phyloP scores from a whole-genome alignment of 2,113 vertebrate genomes.

The Mixornis gularis region DNA sequence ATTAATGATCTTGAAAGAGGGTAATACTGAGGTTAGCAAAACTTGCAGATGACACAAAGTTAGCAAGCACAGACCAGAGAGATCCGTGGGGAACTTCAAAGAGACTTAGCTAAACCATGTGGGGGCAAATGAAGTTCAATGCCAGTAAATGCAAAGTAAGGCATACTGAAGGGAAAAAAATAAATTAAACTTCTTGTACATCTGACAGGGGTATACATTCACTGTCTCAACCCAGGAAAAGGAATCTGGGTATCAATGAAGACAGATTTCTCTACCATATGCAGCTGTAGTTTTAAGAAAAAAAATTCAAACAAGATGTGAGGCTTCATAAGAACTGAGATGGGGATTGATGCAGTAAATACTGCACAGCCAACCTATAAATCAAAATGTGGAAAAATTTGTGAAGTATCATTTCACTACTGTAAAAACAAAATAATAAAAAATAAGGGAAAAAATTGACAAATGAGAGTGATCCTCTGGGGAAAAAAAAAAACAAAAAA shows the following conservation, averaged over 20 bases:
- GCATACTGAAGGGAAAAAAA: conserved; percentile 18
- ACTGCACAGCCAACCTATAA: neutral
- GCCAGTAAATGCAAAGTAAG: conserved; percentile 54
- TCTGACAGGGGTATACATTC: conserved; percentile 29
- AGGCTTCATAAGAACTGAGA: neutral
- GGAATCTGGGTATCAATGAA: conserved; percentile 34
- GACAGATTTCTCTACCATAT: conserved; percentile 42
- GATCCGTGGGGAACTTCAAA: conserved; percentile 38
- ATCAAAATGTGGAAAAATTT: neutral
- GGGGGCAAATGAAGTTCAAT: conserved; percentile 55
- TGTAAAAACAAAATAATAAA: neutral
- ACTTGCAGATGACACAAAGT: conserved; percentile 48
- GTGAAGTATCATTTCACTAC: neutral
- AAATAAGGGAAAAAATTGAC: neutral
- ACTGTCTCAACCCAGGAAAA: conserved; percentile 21
- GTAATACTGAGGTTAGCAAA: conserved; percentile 50
- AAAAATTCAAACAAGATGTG: conserved; percentile 53
- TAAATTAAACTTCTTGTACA: conserved; percentile 43
- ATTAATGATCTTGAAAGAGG: conserved; percentile 48
- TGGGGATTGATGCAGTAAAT: neutral
- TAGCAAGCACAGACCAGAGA: conserved; percentile 23
- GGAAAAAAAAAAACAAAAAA: neutral
- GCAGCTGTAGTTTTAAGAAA: conserved; percentile 17
- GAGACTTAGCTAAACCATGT: conserved; percentile 33
- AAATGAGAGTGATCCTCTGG: neutral